Conservation (phyloP, 2,797 vertebrate species). For the Sebastes variabilis region DNA sequence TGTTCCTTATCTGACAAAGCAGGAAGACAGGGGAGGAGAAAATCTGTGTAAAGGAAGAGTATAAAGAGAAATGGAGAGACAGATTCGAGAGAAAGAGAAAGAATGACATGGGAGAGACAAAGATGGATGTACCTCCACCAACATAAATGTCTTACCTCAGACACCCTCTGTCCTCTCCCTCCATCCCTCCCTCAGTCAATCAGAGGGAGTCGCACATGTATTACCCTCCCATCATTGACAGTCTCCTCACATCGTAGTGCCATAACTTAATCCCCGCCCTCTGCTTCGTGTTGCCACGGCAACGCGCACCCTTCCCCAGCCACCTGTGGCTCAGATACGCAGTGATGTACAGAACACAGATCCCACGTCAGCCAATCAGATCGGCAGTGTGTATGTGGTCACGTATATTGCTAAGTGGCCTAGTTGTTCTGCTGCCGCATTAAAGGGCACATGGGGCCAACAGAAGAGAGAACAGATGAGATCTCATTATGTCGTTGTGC, state of each 20-base stretch:
- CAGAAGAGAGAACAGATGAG: not conserved
- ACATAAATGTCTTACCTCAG: constrained; percentile 40
- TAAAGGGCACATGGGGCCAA: constrained; percentile 27
- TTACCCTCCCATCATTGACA: constrained; percentile 43
- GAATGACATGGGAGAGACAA: not conserved
- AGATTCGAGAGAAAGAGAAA: not conserved
- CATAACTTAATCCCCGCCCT: constrained; percentile 33
- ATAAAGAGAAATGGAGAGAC: too few species aligned
- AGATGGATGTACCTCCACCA: constrained; percentile 1
- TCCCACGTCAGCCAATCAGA: constrained; percentile 39
- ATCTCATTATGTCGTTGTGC: constrained; percentile 14
- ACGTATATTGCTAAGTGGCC: not conserved
- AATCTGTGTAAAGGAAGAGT: not conserved
- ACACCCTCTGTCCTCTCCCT: constrained; percentile 23
- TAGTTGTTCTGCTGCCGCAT: constrained; percentile 9
- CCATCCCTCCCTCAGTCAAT: not conserved
- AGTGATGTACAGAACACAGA: constrained; percentile 34
- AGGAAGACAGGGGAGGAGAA: not conserved
- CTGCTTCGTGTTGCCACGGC: constrained; percentile 56
- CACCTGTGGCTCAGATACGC: constrained; percentile 44
- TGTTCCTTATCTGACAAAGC: not conserved
- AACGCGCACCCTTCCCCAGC: constrained; percentile 42
- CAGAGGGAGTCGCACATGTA: constrained; percentile 11
- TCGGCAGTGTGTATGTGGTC: not conserved
- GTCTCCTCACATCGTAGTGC: constrained; percentile 50